Conservation (phyloP, 2,113 vertebrate species). For the Delphinus delphis region DNA sequence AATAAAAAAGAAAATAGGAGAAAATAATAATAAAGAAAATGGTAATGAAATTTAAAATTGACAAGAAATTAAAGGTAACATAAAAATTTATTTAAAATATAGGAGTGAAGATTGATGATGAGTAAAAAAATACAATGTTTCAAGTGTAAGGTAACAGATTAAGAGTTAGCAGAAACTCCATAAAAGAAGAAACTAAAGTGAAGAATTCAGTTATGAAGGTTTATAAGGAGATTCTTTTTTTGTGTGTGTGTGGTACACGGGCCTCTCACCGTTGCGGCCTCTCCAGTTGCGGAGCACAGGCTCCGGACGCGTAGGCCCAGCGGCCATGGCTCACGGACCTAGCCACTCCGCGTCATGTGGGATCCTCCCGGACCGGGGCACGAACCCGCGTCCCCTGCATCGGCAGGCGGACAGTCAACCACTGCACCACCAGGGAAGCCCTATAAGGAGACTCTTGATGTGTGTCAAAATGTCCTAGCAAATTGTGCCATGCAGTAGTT, state of each 20-base stretch:
- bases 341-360: too few relatives aligned
- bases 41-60: background rate
- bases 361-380: too few relatives aligned
- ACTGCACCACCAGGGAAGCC: too few relatives aligned
- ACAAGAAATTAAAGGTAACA: background rate
- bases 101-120: background rate
- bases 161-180: background rate
- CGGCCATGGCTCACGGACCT: too few relatives aligned
- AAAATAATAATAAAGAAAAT: background rate
- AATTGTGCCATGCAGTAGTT: background rate
- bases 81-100: background rate
- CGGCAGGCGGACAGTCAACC: too few relatives aligned
- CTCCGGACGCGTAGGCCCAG: too few relatives aligned
- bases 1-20: background rate
- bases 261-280: too few relatives aligned
- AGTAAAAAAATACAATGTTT: background rate
- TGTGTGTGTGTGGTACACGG: too few relatives aligned
- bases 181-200: background rate
- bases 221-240: background rate
- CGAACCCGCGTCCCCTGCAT: too few relatives aligned
- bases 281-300: too few relatives aligned
- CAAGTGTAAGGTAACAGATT: background rate
- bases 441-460: background rate
- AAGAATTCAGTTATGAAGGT: background rate
- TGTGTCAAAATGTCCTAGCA: background rate